Evolutionary conservation across 2,797 vertebrate species (phyloP).

Genomic region (Alexandromys oeconomus): DNA sequence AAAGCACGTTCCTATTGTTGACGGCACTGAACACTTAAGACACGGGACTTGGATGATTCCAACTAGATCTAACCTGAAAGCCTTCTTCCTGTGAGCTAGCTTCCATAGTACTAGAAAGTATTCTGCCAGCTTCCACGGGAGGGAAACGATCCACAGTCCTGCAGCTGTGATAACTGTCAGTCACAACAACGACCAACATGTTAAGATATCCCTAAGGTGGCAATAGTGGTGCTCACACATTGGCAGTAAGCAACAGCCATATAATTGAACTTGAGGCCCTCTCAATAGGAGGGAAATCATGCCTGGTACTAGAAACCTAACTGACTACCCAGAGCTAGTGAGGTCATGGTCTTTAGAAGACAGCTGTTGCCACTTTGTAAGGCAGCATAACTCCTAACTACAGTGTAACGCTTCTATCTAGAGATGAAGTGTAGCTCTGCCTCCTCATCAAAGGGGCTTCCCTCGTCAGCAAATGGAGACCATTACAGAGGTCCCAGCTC

Average conservation of each 20-base stretch:
- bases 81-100: background rate
- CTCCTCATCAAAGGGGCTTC: background rate
- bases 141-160: background rate
- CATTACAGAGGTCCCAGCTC: background rate
- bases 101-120: background rate
- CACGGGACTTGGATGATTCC: background rate
- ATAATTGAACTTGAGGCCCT: background rate
- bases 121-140: too few species aligned
- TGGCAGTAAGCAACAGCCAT: background rate
- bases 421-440: background rate
- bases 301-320: background rate
- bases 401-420: background rate
- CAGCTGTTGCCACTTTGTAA: background rate
- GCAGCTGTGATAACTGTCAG: background rate
- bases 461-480: background rate
- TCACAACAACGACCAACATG: background rate
- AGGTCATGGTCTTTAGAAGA: background rate
- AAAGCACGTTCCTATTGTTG: background rate
- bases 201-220: background rate
- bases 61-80: background rate
- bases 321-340: background rate
- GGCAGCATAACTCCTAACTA: background rate
- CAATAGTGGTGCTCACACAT: background rate
- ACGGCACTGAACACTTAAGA: background rate
- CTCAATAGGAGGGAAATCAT: background rate